Conservation (phyloP, 2,888 invertebrate species). For the Nymphalis urticae region DNA sequence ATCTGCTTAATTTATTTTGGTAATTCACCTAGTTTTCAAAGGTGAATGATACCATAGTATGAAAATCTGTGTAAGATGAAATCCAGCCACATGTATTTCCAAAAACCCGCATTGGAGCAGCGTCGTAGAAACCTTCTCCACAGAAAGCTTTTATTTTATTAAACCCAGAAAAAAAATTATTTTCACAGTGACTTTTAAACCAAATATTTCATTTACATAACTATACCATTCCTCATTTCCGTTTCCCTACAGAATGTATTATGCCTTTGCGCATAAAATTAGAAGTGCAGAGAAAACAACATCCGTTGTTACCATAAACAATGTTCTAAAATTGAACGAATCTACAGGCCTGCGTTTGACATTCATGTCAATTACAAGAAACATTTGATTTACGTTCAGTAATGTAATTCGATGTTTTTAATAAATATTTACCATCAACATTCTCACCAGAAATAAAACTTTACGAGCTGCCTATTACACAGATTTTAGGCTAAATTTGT, state of each 20-base stretch:
- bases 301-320: constrained; percentile 75
- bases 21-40: no score
- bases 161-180: no score
- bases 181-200: no score
- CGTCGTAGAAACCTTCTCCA: no score
- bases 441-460: neutral
- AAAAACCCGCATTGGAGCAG: no score
- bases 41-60: no score
- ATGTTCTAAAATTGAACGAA: constrained; percentile 65
- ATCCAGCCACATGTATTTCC: no score
- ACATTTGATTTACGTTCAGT: constrained; percentile 42
- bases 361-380: constrained; percentile 61
- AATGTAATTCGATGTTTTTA: constrained; percentile 24
- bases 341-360: constrained; percentile 63
- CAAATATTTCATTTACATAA: neutral
- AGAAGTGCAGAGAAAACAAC: constrained; percentile 49
- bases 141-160: no score
- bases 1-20: no score
- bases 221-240: constrained; percentile 18
- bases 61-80: no score
- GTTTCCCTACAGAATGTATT: constrained; percentile 19
- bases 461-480: neutral
- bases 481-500: neutral
- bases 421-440: constrained; percentile 11
- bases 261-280: constrained; percentile 22